Evolutionary conservation across 2,797 vertebrate species (phyloP), one percentile per base, ranked within the genome.

Genomic region (Darevskia mixta): DNA sequence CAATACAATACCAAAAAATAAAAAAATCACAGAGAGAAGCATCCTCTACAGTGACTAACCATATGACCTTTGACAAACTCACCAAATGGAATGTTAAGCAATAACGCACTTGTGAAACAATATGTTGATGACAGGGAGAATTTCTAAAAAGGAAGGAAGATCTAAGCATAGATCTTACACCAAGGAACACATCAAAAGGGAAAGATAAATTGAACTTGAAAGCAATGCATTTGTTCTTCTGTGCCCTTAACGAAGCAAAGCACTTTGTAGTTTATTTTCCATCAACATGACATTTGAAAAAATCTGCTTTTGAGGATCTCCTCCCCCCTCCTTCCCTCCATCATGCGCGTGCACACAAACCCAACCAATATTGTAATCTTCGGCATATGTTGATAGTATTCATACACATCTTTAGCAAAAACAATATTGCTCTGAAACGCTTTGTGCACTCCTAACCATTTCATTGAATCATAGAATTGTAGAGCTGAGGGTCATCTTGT

Each of bases 191-290:
- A 84, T 76, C 82, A 79, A 84, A 83, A 71, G 82, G 18, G 67
- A 58, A 88, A 85, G 38, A n/a, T 32, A 88, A 85, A 85, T 43
- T 64, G 82, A 55, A 87, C 43, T 67, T 69, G 72, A 82, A 87
- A 88, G 76, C 20, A 9, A 88, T 55, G 71, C 43, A 72, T 84
- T 88, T 79, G 66, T 88, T 84, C 83, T 71, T 64, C 49, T 25
- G 27, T 61, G 75, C 29, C 38, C 82, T 64, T 72, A 79, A 88
- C 38, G 32, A 88, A 88, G 77, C 18, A 41, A 27, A 41, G 61
- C 38, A 61, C 66, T 79, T 79, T 58, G 45, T 55, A 32, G 72
- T 38, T 64, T n/a, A 18, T 77, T 69, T 69, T 45, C 38, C 17
- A 41, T 27, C 35, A 85, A 72, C 38, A 49, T 35, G 13, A 11